Percentiles rank a stretch among this genome's conserved stretches.
phyloP scores from a whole-genome alignment of 2,113 vertebrate species.

The Rhinoptilus africanus region DNA sequence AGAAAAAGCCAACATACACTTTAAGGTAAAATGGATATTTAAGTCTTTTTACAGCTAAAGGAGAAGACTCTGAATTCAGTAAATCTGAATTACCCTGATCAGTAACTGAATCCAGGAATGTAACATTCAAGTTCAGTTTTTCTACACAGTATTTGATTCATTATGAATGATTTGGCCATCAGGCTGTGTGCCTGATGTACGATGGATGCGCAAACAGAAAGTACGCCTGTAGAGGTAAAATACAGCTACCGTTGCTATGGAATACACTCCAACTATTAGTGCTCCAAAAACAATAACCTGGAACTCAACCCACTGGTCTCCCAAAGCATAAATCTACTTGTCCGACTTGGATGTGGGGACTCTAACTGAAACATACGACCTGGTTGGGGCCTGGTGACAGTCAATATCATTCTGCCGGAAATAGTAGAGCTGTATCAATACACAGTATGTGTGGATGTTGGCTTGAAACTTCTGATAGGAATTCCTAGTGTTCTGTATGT shows the following conservation, averaged over 20 bases:
- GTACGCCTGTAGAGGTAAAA: background rate
- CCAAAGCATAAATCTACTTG: background rate
- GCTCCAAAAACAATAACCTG: background rate
- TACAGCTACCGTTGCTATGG: background rate
- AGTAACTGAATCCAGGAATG: background rate
- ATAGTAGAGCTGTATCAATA: rapidly evolving
- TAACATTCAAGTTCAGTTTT: background rate
- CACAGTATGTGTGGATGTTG: rapidly evolving
- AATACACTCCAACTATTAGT: background rate
- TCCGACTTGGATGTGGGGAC: background rate
- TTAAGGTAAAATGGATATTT: background rate
- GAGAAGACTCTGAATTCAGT: background rate
- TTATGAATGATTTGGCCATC: background rate
- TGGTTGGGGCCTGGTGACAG: background rate
- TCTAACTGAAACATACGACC: background rate
- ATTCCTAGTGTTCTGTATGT: background rate
- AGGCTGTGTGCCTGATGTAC: background rate
- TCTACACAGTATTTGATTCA: background rate
- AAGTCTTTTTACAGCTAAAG: background rate
- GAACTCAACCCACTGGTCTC: background rate
- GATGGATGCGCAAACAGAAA: background rate
- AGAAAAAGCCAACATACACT: background rate
- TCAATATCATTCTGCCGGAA: background rate
- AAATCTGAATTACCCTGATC: background rate
- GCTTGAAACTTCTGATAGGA: background rate